phyloP scores from a whole-genome alignment of 23 tunicate genomes.

The Corella eumyota region DNA sequence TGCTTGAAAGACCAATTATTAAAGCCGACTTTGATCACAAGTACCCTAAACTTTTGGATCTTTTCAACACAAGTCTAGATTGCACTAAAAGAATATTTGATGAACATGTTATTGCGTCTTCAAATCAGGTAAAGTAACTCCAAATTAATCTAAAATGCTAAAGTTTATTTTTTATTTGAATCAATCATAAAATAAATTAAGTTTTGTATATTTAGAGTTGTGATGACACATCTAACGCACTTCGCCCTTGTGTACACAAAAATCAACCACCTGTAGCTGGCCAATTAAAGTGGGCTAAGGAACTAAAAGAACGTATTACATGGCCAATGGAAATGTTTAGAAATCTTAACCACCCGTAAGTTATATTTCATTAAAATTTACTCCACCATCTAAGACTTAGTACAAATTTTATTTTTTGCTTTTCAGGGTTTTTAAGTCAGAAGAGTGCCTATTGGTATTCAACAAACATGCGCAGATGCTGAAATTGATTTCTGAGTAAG shows the following conservation, averaged over 20 bases:
- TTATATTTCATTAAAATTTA: neutral
- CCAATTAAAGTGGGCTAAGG: slow-evolving; percentile 74
- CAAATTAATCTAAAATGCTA: neutral
- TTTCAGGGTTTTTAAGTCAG: slow-evolving; percentile 47
- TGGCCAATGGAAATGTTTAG: slow-evolving; percentile 84
- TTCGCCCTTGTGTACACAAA: slow-evolving; percentile 69
- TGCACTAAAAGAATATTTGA: slow-evolving; percentile 62
- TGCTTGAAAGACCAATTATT: slow-evolving; percentile 87
- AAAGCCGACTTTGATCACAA: slow-evolving; percentile 79
- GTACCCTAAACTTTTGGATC: slow-evolving; percentile 49
- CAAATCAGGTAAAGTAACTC: slow-evolving; percentile 29
- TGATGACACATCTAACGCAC: slow-evolving; percentile 18
- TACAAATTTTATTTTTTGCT: neutral
- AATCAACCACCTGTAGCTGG: slow-evolving; percentile 95
- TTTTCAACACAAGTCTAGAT: slow-evolving; percentile 51
- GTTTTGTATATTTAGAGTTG: slow-evolving; percentile 3
- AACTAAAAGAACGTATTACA: slow-evolving; percentile 56
- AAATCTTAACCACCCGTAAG: slow-evolving; percentile 69
- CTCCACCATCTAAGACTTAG: too few relatives aligned
- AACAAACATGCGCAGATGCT: slow-evolving; percentile 84
- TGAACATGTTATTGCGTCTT: slow-evolving; percentile 35
- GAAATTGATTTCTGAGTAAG: slow-evolving; percentile 58
- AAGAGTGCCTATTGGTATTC: slow-evolving; percentile 50
- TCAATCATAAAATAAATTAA: neutral
- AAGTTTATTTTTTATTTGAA: neutral